phyloP scores from a whole-genome alignment of 2,113 vertebrate genomes.

The Callopanchax toddi region DNA sequence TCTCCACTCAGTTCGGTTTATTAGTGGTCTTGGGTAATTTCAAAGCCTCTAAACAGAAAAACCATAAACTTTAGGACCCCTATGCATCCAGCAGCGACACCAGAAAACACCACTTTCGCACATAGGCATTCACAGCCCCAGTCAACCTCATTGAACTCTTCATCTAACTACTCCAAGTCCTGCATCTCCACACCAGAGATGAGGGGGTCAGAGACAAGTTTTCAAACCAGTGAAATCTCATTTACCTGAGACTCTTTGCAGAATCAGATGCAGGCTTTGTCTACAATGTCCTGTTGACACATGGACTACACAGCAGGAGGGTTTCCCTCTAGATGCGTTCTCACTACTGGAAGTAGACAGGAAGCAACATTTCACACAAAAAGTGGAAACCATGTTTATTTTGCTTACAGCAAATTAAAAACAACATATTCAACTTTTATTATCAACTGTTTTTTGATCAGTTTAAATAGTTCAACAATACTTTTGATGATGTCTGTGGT shows the following conservation, averaged over 20 bases:
- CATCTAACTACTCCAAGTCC: constrained; percentile 19
- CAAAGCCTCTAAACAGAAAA: not conserved
- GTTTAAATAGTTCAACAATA: too few species aligned
- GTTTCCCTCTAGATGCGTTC: not conserved
- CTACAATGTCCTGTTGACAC: not conserved
- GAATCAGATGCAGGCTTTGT: not conserved
- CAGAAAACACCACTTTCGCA: constrained; percentile 9
- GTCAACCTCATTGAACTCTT: constrained; percentile 18
- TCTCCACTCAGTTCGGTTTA: constrained; percentile 33
- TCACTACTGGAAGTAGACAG: not conserved
- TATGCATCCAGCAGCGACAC: not conserved
- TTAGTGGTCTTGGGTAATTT: constrained; percentile 47
- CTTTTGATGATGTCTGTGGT: too few species aligned
- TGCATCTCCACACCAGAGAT: constrained; percentile 13
- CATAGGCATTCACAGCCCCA: constrained; percentile 24
- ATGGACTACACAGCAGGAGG: not conserved
- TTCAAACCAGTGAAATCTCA: too few species aligned
- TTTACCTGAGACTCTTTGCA: not conserved
- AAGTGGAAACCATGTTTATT: not conserved
- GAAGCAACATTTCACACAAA: not conserved
- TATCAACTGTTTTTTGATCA: too few species aligned
- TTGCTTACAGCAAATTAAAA: not conserved
- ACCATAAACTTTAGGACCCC: constrained; percentile 43
- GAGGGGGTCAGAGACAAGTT: constrained; percentile 44
- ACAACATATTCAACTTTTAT: too few species aligned